Conservation (phyloP, 2,113 vertebrate species). For the Cololabis saira region DNA sequence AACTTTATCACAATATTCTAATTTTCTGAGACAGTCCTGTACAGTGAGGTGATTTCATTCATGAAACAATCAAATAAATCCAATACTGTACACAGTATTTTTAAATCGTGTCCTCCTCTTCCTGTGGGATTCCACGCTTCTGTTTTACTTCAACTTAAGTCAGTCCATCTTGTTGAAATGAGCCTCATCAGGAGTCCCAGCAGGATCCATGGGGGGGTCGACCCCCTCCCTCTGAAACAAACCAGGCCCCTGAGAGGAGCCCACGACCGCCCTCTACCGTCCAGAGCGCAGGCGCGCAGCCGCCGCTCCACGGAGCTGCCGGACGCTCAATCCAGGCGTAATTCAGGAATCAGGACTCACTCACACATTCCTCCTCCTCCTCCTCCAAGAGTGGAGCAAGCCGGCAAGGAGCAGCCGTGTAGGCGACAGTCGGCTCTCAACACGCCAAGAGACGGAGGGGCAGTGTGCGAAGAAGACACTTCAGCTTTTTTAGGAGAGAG, state of each 20-base stretch:
- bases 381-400: slow-evolving; percentile 70
- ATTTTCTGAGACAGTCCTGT: too few species aligned
- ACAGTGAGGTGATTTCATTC: too few species aligned
- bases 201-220: slow-evolving; percentile 28
- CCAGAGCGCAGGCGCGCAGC: slow-evolving; percentile 41
- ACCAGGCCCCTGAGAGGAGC: neutral
- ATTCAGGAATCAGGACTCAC: slow-evolving; percentile 74
- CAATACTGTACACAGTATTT: too few species aligned
- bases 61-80: too few species aligned
- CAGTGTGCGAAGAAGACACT: slow-evolving; percentile 15
- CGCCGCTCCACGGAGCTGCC: slow-evolving; percentile 54
- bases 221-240: slow-evolving; percentile 2
- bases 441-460: slow-evolving; percentile 40
- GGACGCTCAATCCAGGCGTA: slow-evolving; percentile 71
- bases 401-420: slow-evolving; percentile 56
- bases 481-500: slow-evolving; percentile 7
- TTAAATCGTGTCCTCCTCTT: too few species aligned
- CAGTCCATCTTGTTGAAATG: slow-evolving; percentile 30
- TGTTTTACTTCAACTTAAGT: neutral
- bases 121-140: too few species aligned
- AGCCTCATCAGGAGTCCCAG: slow-evolving; percentile 10
- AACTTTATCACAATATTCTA: too few species aligned
- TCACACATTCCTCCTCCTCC: slow-evolving; percentile 70
- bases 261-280: slow-evolving; percentile 74
- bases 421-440: slow-evolving; percentile 28